Percentiles rank a stretch among this genome's conserved stretches.
Conservation (phyloP, 2,888 invertebrate species). For the Meta bourneti region DNA sequence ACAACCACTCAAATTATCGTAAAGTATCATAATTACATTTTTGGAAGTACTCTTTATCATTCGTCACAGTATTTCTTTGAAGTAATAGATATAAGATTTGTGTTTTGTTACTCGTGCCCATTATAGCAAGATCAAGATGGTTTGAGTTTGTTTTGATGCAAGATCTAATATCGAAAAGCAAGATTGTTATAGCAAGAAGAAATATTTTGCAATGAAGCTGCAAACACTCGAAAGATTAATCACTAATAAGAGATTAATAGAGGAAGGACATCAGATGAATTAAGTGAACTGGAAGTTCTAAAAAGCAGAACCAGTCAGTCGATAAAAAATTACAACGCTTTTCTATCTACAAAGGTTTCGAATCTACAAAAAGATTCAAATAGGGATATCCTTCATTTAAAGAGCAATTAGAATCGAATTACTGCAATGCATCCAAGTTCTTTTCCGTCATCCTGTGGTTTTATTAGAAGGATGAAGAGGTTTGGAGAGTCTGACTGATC, state of each 20-base stretch:
- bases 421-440: neutral
- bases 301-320: neutral
- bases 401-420: neutral
- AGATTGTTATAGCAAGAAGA: too few relatives aligned
- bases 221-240: neutral
- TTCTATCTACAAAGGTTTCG: neutral
- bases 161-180: too few relatives aligned
- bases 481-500: neutral
- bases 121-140: too few relatives aligned
- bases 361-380: neutral
- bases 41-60: too few relatives aligned
- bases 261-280: neutral
- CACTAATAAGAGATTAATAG: too few relatives aligned
- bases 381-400: neutral
- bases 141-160: too few relatives aligned
- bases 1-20: too few relatives aligned
- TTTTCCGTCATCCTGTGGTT: neutral
- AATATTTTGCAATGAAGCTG: neutral
- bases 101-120: too few relatives aligned
- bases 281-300: neutral
- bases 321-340: neutral
- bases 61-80: too few relatives aligned
- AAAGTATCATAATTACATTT: too few relatives aligned
- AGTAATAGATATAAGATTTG: too few relatives aligned
- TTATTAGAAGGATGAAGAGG: neutral